Evolutionary conservation across 2,797 vertebrate genomes (phyloP).

Genomic region (Phrynocephalus forsythii): DNA sequence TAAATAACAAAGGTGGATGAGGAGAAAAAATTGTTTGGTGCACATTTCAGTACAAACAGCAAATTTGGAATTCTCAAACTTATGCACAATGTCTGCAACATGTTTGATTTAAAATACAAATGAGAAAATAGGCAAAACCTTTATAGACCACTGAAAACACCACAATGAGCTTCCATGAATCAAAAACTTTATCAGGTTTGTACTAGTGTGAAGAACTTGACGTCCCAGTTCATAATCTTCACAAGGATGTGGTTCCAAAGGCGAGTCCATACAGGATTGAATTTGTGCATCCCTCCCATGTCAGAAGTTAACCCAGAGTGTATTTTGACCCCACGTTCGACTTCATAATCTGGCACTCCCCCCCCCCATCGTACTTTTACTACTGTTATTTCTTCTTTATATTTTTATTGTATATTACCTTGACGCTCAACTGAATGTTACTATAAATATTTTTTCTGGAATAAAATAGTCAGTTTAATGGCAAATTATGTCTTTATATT

Average conservation of each 20-base stretch:
- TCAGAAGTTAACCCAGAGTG: not conserved
- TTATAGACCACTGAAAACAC: too few species aligned
- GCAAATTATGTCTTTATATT: not conserved
- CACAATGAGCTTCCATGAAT: too few species aligned
- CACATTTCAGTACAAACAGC: not conserved
- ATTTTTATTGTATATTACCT: not conserved
- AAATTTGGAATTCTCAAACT: not conserved
- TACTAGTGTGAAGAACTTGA: too few species aligned
- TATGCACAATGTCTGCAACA: not conserved
- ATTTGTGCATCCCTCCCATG: not conserved
- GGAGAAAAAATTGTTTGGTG: not conserved
- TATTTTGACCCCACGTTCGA: not conserved
- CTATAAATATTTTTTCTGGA: not conserved
- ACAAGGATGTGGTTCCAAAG: not conserved
- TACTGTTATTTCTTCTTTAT: not conserved
- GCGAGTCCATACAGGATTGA: not conserved
- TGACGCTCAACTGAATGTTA: not conserved
- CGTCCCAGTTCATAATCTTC: not conserved
- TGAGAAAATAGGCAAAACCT: too few species aligned
- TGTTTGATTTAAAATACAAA: not conserved
- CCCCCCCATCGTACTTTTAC: not conserved
- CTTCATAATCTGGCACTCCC: not conserved
- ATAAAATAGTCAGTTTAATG: not conserved
- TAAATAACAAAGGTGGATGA: not conserved
- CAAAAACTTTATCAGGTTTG: too few species aligned